Conservation (phyloP, 2,888 invertebrate species). For the Teleogryllus oceanicus region DNA sequence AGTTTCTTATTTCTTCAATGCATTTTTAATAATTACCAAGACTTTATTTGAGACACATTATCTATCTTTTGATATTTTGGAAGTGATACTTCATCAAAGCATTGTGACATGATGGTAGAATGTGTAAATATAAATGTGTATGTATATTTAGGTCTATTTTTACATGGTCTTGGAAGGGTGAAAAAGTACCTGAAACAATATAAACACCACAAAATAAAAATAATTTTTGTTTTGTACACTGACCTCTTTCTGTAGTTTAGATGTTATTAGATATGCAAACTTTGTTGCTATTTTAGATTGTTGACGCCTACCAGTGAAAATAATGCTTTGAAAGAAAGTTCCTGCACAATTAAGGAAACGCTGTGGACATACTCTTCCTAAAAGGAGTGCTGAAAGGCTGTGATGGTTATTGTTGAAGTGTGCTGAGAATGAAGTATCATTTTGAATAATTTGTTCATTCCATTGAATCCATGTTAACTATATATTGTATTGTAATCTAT, state of each 20-base stretch:
- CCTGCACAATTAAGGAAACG: neutral
- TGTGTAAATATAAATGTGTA: neutral
- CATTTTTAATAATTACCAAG: neutral
- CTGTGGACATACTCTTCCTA: neutral
- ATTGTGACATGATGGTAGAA: slow-evolving; percentile 2
- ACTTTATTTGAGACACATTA: neutral
- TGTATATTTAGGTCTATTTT: neutral
- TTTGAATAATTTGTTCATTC: neutral
- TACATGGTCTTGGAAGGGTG: neutral
- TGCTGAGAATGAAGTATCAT: neutral
- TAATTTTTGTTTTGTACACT: neutral
- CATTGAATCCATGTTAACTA: neutral
- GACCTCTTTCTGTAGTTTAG: neutral
- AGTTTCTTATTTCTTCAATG: neutral
- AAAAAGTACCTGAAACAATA: neutral
- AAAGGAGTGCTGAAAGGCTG: neutral
- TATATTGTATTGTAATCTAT: neutral
- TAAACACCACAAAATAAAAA: neutral
- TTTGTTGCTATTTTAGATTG: neutral
- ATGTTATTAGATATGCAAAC: neutral
- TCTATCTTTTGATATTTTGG: neutral
- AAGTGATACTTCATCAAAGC: slow-evolving; percentile 1
- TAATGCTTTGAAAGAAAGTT: neutral
- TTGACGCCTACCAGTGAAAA: neutral
- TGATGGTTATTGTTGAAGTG: neutral